These are phyloP conservation scores for Syncerus caffer DNA, from an alignment of 2,797 vertebrate species.

Conservation along the genomic window DNA sequence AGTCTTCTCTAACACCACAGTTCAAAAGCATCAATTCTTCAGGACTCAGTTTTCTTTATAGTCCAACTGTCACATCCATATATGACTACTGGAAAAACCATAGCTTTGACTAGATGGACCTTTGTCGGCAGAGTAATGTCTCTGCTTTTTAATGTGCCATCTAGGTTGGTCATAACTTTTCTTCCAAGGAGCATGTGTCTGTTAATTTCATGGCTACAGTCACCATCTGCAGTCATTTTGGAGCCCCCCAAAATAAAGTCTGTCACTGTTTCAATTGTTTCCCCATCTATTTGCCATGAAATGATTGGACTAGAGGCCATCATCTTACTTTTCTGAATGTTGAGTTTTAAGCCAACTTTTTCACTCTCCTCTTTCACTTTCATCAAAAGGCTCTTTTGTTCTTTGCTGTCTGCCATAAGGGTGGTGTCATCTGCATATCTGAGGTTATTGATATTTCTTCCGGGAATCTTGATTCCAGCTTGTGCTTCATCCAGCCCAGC, in stretches of 20 bases:
- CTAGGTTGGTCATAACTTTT: not conserved
- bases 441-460: too few species aligned
- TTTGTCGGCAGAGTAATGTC: not conserved
- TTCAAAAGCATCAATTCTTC: not conserved
- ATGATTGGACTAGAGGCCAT: not conserved
- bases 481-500: too few species aligned
- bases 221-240: not conserved
- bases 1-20: not conserved
- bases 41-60: not conserved
- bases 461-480: too few species aligned
- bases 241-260: fast-evolving
- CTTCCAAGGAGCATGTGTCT: not conserved
- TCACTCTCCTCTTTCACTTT: too few species aligned
- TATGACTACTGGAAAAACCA: not conserved
- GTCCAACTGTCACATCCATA: not conserved
- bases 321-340: not conserved
- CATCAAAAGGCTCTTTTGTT: too few species aligned
- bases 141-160: not conserved
- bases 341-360: too few species aligned
- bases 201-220: not conserved
- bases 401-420: too few species aligned
- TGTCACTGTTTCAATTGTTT: not conserved
- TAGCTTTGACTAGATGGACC: not conserved
- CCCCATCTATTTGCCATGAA: not conserved
- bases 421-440: too few species aligned